Percentiles rank a stretch among this genome's conserved stretches.
Evolutionary conservation across 1,140 invertebrate species (phyloP).

Genomic region (Nasonia vitripennis): DNA sequence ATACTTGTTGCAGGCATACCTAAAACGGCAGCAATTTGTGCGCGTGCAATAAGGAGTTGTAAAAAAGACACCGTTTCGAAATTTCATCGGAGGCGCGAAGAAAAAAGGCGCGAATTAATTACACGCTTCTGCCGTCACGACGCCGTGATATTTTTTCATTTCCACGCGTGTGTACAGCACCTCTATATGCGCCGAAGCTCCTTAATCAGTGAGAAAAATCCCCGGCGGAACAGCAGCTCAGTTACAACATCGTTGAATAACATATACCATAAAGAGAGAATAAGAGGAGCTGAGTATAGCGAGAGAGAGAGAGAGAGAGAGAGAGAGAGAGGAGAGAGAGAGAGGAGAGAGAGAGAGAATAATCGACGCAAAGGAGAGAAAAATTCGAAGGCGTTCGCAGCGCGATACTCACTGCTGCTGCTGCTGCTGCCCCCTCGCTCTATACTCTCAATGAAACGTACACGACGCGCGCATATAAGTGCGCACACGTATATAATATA

Average conservation of each 20-base stretch:
- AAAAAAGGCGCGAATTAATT: constrained; percentile 30
- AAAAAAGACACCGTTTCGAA: constrained; percentile 6
- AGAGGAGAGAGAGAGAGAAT: constrained; percentile 10
- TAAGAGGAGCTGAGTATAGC: background rate
- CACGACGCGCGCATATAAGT: background rate
- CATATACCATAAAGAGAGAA: constrained; percentile 1
- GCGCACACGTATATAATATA: background rate
- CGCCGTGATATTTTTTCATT: constrained; percentile 19
- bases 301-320: constrained; percentile 3
- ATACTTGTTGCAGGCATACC: background rate
- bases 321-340: background rate
- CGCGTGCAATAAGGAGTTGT: background rate
- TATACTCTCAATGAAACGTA: constrained; percentile 12
- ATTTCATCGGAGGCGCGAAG: background rate
- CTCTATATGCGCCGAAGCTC: background rate
- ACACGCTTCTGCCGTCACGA: background rate
- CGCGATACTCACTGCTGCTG: constrained; percentile 8
- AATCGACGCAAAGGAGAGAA: constrained; percentile 31
- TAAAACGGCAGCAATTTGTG: background rate
- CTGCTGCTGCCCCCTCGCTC: background rate
- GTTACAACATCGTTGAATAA: constrained; percentile 18
- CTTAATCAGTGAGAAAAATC: constrained; percentile 37
- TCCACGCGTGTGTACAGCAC: background rate
- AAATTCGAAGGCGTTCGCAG: constrained; percentile 35
- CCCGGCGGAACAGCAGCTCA: background rate